These are phyloP conservation scores for Apis mellifera DNA, from an alignment of 1,140 invertebrate genomes.

Conservation along the genomic window Amel_HAv3.1 CM009943.2:7103001-7103500, in stretches of 20 bases:
- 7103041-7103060: background rate
- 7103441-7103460: background rate
- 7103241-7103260: slow-evolving; percentile 33
- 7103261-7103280: slow-evolving; percentile 20
- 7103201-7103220: slow-evolving; percentile 7
- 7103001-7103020: background rate
- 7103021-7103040: too few relatives aligned
- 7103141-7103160: slow-evolving; percentile 46
- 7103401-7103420: too few relatives aligned
- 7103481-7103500: background rate
- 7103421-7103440: too few relatives aligned
- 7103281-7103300: slow-evolving; percentile 33
- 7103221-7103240: slow-evolving; percentile 3
- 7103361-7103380: too few relatives aligned
- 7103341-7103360: background rate
- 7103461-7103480: background rate
- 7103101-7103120: background rate
- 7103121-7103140: slow-evolving; percentile 25
- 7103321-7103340: background rate
- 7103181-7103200: slow-evolving; percentile 52
- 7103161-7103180: slow-evolving; percentile 51
- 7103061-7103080: background rate
- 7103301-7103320: background rate
- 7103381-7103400: too few relatives aligned
- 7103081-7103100: background rate